These are phyloP conservation scores for Drosophila mettleri DNA, from an alignment of 2,888 invertebrate species.

Conservation along the genomic window DNA sequence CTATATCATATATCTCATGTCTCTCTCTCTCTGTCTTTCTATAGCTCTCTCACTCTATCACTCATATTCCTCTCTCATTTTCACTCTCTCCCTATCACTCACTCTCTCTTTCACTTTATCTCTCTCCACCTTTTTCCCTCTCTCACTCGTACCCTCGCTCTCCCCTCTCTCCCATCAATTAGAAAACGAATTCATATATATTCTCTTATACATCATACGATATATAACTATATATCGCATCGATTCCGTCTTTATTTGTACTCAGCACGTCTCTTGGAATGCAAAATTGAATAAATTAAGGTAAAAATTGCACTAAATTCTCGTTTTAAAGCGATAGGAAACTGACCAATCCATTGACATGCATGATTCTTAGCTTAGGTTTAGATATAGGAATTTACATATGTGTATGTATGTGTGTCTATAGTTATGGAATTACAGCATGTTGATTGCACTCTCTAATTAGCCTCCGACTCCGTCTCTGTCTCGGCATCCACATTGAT, in stretches of 20 bases:
- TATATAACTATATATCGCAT: conserved; percentile 35
- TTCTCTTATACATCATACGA: conserved; percentile 13
- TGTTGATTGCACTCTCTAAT: conserved; percentile 42
- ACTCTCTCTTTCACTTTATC: neutral
- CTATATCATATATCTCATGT: too few relatives aligned
- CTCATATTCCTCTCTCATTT: too few relatives aligned
- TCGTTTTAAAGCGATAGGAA: conserved; percentile 67
- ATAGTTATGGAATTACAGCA: conserved; percentile 16
- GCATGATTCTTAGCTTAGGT: conserved; percentile 3
- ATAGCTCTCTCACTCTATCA: too few relatives aligned
- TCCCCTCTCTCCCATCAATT: neutral
- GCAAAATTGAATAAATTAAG: conserved; percentile 69
- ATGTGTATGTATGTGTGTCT: conserved; percentile 2
- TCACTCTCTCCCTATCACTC: too few relatives aligned
- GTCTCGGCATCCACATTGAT: conserved; percentile 91
- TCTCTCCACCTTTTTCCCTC: neutral
- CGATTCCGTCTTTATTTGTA: conserved; percentile 67
- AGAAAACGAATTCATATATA: neutral
- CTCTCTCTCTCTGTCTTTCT: neutral
- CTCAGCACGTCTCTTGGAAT: conserved; percentile 63
- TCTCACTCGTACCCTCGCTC: neutral
- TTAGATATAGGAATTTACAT: conserved; percentile 4
- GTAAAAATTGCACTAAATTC: conserved; percentile 72
- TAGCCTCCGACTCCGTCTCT: conserved; percentile 80
- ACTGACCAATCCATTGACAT: conserved; percentile 28